Conservation (phyloP, 2,797 vertebrate species). For the Poeciliopsis presidionis region DNA sequence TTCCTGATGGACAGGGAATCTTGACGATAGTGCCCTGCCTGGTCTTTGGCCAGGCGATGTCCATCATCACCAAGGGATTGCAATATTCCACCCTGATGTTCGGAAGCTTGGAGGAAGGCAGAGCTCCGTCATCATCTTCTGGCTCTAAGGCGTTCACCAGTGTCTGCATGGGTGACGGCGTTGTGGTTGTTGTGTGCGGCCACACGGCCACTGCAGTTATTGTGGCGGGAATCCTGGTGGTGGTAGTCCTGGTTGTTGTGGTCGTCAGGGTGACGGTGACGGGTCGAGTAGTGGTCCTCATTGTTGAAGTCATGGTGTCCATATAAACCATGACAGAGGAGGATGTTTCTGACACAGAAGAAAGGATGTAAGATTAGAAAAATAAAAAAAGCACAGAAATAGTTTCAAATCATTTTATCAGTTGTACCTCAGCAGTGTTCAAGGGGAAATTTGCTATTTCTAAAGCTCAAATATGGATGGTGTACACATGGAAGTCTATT, state of each 20-base stretch:
- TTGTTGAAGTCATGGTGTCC: slow-evolving; percentile 78
- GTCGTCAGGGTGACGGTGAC: slow-evolving; percentile 53
- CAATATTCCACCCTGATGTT: slow-evolving; percentile 87
- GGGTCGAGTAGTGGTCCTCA: slow-evolving; percentile 67
- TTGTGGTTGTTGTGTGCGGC: slow-evolving; percentile 81
- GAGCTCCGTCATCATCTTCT: slow-evolving; percentile 71
- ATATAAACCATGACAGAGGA: slow-evolving; percentile 84
- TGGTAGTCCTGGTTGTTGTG: slow-evolving; percentile 67
- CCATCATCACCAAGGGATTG: slow-evolving; percentile 85
- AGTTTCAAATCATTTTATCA: slow-evolving; percentile 17
- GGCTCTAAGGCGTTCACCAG: slow-evolving; percentile 39
- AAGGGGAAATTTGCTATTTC: slow-evolving; percentile 35
- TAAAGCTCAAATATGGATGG: slow-evolving; percentile 19
- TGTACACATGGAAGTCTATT: slow-evolving; percentile 12
- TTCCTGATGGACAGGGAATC: slow-evolving; percentile 91
- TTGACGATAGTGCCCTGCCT: slow-evolving; percentile 87
- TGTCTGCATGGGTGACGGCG: slow-evolving; percentile 39
- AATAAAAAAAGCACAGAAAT: neutral
- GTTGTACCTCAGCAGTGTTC: slow-evolving; percentile 40
- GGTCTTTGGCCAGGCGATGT: slow-evolving; percentile 93
- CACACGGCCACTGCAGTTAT: slow-evolving; percentile 66
- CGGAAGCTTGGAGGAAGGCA: slow-evolving; percentile 87
- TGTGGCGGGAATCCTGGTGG: slow-evolving; percentile 65
- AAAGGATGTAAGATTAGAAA: neutral
- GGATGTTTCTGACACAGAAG: slow-evolving; percentile 81